phyloP scores from a whole-genome alignment of 2,113 vertebrate species.

The Malaclemys terrapin region DNA sequence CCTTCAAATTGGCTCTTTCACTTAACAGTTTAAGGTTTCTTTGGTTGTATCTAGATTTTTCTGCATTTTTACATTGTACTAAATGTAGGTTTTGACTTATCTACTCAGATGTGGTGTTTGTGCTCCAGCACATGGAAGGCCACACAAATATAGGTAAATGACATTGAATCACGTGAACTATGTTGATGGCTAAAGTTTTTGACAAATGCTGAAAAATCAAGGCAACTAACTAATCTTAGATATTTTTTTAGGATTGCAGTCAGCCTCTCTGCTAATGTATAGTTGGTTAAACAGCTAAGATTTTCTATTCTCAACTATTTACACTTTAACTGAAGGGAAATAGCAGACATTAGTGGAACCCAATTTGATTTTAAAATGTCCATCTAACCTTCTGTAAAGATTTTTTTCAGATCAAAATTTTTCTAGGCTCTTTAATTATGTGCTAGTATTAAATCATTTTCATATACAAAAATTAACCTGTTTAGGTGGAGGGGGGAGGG shows the following conservation, averaged over 20 bases:
- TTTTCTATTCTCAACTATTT: background rate
- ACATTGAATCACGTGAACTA: background rate
- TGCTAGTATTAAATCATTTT: no score
- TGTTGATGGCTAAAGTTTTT: no score
- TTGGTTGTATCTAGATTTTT: background rate
- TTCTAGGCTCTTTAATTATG: background rate
- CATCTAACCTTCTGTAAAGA: accelerated
- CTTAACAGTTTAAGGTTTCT: background rate
- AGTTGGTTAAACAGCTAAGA: background rate
- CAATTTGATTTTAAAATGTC: background rate
- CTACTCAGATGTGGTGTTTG: background rate
- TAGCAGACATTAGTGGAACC: background rate
- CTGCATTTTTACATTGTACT: background rate
- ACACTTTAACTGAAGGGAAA: background rate
- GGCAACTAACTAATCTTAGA: background rate
- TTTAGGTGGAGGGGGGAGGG: no score
- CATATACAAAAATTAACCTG: no score
- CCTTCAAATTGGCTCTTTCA: background rate
- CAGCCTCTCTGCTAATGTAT: background rate
- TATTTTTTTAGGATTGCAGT: background rate
- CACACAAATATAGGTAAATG: background rate
- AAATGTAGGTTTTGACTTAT: background rate
- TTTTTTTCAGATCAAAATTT: background rate
- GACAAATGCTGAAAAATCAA: background rate
- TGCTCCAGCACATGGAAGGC: background rate